Evolutionary conservation across 2,888 invertebrate species (phyloP), one percentile per base, ranked within the genome.

Genomic region (Auanema freiburgensis): DNA sequence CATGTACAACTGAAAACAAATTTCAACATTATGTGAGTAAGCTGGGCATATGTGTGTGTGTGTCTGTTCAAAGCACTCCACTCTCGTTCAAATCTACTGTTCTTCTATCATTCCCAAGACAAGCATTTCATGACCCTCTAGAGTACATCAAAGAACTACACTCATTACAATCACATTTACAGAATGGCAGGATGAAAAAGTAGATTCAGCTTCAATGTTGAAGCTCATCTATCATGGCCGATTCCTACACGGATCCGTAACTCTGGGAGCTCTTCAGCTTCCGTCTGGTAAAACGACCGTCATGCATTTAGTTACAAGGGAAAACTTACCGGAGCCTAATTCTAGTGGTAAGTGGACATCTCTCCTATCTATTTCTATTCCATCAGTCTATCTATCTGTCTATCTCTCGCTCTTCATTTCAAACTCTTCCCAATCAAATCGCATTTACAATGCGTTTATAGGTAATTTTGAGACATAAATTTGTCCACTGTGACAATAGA

Each of bases 221-320:
- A 91, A 97, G 86, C 90, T 98, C 86, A 98, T 98, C 86, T 98
- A 97, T 88, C 98, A 98, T 88, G 98, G 98, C 79, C 90, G 98
- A 84, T 98, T 73, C 57, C 58, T 73, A n/a, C 73, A 73, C 52
- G 71, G 71, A 14, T 71, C 71, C 11, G 74, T 74, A 23, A 80
- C 77, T 21, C 64, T 80, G 23, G 74, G 72, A 52, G 97, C 97
- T 83, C 89, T 98, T 84, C 94, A 95, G 84, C 89, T 98, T 87
- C 93, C 94, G 76, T 89, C 92, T 83, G 96, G 96, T 81, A 95
- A 94, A 87, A 97, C 96, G 84, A 95, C 96, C 85, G 97, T 98
- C 85, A 98, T 98, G 97, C 98, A 98, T 88, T 90, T 98, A 84
- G 97, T 98, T 86, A 95, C 97, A 80, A 90, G 97, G 87, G 98